phyloP scores from a whole-genome alignment of 2,113 vertebrate species.

The Probosciger aterrimus region DNA sequence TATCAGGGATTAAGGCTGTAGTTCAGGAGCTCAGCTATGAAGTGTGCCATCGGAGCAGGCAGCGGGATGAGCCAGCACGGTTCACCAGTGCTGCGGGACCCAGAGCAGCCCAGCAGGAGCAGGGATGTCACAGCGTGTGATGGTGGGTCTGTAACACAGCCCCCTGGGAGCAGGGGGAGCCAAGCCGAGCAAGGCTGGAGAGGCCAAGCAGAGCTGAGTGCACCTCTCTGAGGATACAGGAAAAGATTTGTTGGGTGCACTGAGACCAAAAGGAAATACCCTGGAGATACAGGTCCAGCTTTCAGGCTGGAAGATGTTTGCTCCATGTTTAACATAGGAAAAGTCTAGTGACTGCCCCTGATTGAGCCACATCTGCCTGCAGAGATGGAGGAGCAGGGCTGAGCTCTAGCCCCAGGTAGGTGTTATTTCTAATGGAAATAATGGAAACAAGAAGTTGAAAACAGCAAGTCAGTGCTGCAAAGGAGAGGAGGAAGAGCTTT shows the following conservation, averaged over 20 bases:
- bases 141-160: rapidly evolving
- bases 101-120: background rate
- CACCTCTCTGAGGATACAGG: background rate
- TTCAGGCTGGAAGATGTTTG: background rate
- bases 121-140: rapidly evolving
- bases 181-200: background rate
- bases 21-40: background rate
- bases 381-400: background rate
- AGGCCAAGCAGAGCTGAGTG: background rate
- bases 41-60: background rate
- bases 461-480: background rate
- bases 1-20: conserved; percentile 6
- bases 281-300: background rate
- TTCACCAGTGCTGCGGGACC: rapidly evolving
- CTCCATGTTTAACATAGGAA: background rate
- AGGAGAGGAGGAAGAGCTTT: background rate
- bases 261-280: background rate
- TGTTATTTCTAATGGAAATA: background rate
- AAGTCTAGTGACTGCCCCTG: background rate
- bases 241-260: background rate
- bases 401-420: background rate
- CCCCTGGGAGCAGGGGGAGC: background rate
- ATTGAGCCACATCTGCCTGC: background rate
- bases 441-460: background rate
- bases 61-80: background rate